Base-by-base conservation (phyloP, 2,797 vertebrate species). In the Masticophis lateralis region DNA sequence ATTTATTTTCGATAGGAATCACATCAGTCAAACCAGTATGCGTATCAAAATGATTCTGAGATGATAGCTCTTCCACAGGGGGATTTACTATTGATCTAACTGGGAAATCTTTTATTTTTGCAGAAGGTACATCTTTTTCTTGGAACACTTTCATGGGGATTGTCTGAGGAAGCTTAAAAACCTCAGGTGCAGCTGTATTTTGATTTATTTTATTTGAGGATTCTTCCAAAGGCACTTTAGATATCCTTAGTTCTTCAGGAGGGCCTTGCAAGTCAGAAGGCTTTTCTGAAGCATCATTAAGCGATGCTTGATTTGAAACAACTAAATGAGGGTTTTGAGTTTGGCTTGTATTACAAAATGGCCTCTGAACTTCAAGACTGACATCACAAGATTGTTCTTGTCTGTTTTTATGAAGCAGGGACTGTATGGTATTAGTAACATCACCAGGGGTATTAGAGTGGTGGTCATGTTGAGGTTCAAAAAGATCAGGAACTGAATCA, bases 21-120 rank as follows among this genome's bases (percentile, higher is more conserved):
- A 96, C 94, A 93, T 95, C 96, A 87, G 95, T 97, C 95, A 97
- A 91, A 56, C 95, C 95, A 95, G 95, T 59, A 55, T 91, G 95
- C 27, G 96, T 94, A 87, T 94, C 95, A 90, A 94, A 57, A 92
- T 59, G 86, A 63, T 93, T 94, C 8, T 91, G 93, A 93, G 91
- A 91, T 92, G 95, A 22, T 91, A 93, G 91, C 91, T 94, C 22
- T 83, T 93, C 69, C 56, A 79, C 69, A 86, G 86, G n/a, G 25
- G 69, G 7, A 93, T 86, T 27, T 74, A 20, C 32, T 91, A 91
- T 87, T 94, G 94, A 86, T 87, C 13, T 87, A 92, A 93, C 11
- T 53, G 89, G 93, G 89, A 95, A 86, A 55, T 90, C 86, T 91
- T 95, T 94, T 87, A 94, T 94, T 86, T 90, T 55, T 61, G 43